Percentiles rank a stretch among this genome's conserved stretches.
phyloP scores from a whole-genome alignment of 2,888 invertebrate species.

The Gandaritis pyraliata region DNA sequence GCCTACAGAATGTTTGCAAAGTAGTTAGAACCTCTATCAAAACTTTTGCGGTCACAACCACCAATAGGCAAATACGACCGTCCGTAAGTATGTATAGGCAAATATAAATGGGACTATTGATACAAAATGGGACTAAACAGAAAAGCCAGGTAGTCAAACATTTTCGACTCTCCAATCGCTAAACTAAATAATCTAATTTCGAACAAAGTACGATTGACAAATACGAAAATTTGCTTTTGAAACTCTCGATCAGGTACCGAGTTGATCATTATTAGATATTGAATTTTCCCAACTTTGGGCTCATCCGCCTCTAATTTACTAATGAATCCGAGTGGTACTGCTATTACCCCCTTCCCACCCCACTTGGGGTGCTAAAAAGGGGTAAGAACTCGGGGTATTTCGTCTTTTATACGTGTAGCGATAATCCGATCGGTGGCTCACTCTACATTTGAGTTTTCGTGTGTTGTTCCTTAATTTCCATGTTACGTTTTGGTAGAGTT shows the following conservation, averaged over 20 bases:
- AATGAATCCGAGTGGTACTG: constrained; percentile 84
- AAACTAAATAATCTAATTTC: constrained; percentile 82
- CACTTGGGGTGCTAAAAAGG: constrained; percentile 63
- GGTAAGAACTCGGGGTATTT: constrained; percentile 80
- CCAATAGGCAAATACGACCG: constrained; percentile 29
- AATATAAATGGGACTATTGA: constrained; percentile 37
- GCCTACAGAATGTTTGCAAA: constrained; percentile 30
- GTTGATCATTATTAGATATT: constrained; percentile 84
- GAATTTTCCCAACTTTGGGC: constrained; percentile 85
- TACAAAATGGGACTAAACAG: constrained; percentile 36
- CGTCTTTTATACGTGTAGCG: constrained; percentile 83
- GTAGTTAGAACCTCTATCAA: constrained; percentile 36
- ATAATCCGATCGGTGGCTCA: constrained; percentile 83
- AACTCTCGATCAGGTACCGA: constrained; percentile 48
- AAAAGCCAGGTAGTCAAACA: constrained; percentile 54
- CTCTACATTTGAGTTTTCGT: constrained; percentile 79
- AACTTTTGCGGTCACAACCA: constrained; percentile 33
- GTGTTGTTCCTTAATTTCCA: constrained; percentile 59
- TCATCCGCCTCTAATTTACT: constrained; percentile 85
- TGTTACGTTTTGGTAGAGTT: constrained; percentile 26
- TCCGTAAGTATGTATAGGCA: constrained; percentile 12
- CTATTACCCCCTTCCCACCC: constrained; percentile 68
- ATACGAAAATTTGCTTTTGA: constrained; percentile 61
- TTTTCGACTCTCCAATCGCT: constrained; percentile 73
- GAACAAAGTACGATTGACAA: constrained; percentile 79